A percentile compares a stretch with the other conserved stretches of the same genome.
Evolutionary conservation across 2,113 vertebrate species (phyloP).

Genomic region (Phylloscopus trochilus): DNA sequence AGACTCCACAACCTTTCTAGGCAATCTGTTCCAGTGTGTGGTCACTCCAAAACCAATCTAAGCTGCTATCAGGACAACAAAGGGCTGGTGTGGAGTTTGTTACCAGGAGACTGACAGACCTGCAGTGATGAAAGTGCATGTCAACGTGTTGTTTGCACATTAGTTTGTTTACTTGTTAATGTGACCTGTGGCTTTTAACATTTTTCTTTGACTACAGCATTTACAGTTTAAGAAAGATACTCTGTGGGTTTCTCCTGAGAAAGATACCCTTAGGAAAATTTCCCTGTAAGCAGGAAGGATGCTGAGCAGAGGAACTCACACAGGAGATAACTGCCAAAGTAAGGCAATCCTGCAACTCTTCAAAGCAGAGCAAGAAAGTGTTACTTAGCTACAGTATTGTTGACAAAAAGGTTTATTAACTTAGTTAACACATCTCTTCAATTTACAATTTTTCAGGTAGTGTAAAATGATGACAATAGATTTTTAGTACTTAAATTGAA

Average conservation of each 20-base stretch:
- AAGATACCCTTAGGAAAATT: not conserved
- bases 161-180: not conserved
- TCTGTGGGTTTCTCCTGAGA: not conserved
- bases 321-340: not conserved
- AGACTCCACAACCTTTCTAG: not conserved
- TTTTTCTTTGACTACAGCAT: not conserved
- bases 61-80: not conserved
- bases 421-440: not conserved
- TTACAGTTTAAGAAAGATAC: not conserved
- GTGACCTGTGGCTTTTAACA: not conserved
- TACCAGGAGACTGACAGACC: not conserved
- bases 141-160: not conserved
- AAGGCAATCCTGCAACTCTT: not conserved
- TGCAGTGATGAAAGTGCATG: not conserved
- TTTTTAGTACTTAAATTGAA: constrained; percentile 9
- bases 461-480: not conserved
- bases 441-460: not conserved
- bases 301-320: not conserved
- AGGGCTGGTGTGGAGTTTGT: not conserved
- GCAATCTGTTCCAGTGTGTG: not conserved
- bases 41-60: not conserved
- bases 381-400: not conserved
- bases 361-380: not conserved
- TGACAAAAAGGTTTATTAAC: not conserved
- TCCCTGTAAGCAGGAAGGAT: not conserved